phyloP scores from a whole-genome alignment of 2,888 invertebrate genomes.

The Aphidoletes aphidimyza region DNA sequence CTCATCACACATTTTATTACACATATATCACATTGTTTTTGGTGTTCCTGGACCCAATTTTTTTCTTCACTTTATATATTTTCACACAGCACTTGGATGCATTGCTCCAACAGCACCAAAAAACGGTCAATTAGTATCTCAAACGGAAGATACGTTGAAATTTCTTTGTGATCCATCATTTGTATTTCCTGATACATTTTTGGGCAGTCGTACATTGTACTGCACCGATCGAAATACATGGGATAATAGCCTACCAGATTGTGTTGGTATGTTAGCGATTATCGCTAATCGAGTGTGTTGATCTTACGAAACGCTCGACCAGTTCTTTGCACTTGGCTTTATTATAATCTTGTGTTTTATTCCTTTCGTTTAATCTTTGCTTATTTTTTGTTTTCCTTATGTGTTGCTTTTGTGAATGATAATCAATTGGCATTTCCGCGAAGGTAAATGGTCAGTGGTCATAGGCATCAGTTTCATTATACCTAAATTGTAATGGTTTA shows the following conservation, averaged over 20 bases:
- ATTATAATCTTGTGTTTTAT: not conserved
- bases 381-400: too few species aligned
- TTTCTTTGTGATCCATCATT: constrained; percentile 77
- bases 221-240: constrained; percentile 76
- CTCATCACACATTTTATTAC: too few species aligned
- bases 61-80: constrained; percentile 33
- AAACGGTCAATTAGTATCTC: constrained; percentile 75
- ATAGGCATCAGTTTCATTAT: too few species aligned
- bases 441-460: not conserved
- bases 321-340: not conserved
- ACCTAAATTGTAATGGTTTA: too few species aligned
- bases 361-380: not conserved
- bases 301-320: not conserved
- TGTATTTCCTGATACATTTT: constrained; percentile 75
- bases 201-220: constrained; percentile 71
- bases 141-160: constrained; percentile 73
- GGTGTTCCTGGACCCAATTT: too few species aligned
- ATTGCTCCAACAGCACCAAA: constrained; percentile 73
- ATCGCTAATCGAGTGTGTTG: not conserved
- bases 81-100: constrained; percentile 73
- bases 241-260: constrained; percentile 73
- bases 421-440: not conserved
- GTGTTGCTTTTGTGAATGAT: not conserved
- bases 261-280: constrained; percentile 71
- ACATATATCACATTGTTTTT: too few species aligned